Percentiles rank a stretch among this genome's conserved stretches.
Evolutionary conservation across 2,888 invertebrate genomes (phyloP).

Genomic region (Pinctada fucata): DNA sequence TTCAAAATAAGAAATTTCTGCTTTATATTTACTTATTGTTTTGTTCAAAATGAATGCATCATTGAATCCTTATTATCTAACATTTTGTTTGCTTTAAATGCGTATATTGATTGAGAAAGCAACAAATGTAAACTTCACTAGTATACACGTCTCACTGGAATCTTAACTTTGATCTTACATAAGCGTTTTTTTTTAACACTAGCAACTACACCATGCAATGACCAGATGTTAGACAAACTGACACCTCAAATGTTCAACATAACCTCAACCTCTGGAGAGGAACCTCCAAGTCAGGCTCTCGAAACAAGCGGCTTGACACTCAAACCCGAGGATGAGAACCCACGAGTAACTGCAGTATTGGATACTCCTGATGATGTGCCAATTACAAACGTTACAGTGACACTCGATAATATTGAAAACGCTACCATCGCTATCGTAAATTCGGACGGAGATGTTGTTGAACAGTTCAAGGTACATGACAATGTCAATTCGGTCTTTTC

Average conservation of each 20-base stretch:
- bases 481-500: no score
- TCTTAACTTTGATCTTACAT: no score
- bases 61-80: no score
- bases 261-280: background rate
- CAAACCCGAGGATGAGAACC: background rate
- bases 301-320: background rate
- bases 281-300: background rate
- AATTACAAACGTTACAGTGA: background rate
- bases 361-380: background rate
- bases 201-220: background rate
- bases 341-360: background rate
- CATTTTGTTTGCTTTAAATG: no score
- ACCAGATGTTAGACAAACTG: background rate
- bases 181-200: no score
- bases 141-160: no score
- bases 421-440: background rate
- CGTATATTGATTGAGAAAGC: no score
- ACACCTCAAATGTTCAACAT: constrained; percentile 2
- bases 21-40: no score
- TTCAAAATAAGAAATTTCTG: no score
- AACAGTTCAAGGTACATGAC: background rate
- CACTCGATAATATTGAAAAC: background rate
- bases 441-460: background rate
- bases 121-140: no score
- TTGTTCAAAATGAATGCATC: no score